phyloP scores from a whole-genome alignment of 2,888 invertebrate genomes.

The Hypomecis atomaria region DNA sequence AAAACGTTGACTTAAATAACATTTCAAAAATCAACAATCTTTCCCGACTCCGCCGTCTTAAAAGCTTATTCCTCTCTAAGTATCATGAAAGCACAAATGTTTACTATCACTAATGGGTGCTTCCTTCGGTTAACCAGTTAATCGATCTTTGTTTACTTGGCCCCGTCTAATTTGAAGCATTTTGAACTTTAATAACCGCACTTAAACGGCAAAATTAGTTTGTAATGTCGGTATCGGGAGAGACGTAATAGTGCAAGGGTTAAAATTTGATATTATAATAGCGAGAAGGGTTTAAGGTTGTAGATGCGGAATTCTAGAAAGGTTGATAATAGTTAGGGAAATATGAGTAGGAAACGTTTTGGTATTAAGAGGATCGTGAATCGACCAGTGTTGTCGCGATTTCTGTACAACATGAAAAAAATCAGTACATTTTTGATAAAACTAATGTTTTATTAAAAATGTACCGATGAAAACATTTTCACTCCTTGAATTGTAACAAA shows the following conservation, averaged over 20 bases:
- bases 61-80: slow-evolving; percentile 26
- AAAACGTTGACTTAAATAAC: no score
- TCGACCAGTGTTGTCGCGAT: no score
- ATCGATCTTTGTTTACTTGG: slow-evolving; percentile 51
- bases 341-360: no score
- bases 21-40: background rate
- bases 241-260: background rate
- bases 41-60: slow-evolving; percentile 10
- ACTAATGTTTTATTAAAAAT: no score
- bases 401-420: no score
- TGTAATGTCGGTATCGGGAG: background rate
- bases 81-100: slow-evolving; percentile 44
- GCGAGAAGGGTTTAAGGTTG: background rate
- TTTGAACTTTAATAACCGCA: background rate
- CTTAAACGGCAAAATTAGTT: background rate
- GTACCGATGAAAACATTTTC: no score
- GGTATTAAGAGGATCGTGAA: no score
- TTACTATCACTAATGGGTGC: slow-evolving; percentile 50
- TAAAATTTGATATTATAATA: background rate
- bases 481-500: no score
- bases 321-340: no score
- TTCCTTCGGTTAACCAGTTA: slow-evolving; percentile 49
- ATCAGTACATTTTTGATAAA: no score
- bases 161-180: background rate
- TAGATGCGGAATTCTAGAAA: no score